phyloP scores from a whole-genome alignment of 2,797 vertebrate genomes.

The Momotus momota region DNA sequence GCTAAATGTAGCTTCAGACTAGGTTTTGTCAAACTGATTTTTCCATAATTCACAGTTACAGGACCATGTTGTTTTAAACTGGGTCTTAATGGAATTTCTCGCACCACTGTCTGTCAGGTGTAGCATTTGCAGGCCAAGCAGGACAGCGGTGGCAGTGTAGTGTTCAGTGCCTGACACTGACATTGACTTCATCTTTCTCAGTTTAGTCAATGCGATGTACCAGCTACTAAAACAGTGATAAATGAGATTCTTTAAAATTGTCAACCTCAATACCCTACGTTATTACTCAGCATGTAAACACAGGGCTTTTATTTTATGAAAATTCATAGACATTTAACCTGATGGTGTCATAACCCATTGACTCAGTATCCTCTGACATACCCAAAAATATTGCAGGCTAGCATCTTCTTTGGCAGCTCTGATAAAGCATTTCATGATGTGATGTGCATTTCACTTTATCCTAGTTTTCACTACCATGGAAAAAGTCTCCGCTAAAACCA shows the following conservation, averaged over 20 bases:
- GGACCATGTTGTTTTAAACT: neutral
- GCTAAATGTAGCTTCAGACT: neutral
- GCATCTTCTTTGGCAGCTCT: neutral
- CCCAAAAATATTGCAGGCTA: neutral
- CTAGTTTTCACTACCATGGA: neutral
- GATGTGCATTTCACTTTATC: neutral
- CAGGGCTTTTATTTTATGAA: slow-evolving; percentile 36
- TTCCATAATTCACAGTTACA: neutral
- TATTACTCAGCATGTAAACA: slow-evolving; percentile 67
- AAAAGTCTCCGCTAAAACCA: neutral
- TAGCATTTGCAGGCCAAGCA: neutral
- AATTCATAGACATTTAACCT: slow-evolving; percentile 4
- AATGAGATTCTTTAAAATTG: slow-evolving; percentile 63
- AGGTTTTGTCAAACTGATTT: neutral
- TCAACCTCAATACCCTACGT: slow-evolving; percentile 48
- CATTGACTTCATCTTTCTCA: neutral
- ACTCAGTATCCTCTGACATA: neutral
- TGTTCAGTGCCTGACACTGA: neutral
- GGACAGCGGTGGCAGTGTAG: neutral
- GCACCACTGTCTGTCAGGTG: neutral
- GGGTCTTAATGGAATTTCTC: neutral
- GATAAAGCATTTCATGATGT: neutral
- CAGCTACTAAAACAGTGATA: slow-evolving; percentile 49
- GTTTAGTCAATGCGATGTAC: slow-evolving; percentile 11
- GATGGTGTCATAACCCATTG: neutral